A percentile compares a stretch with the other conserved stretches of the same genome.
Evolutionary conservation across 2,797 vertebrate species (phyloP).

Genomic region (Phoeniculus purpureus): DNA sequence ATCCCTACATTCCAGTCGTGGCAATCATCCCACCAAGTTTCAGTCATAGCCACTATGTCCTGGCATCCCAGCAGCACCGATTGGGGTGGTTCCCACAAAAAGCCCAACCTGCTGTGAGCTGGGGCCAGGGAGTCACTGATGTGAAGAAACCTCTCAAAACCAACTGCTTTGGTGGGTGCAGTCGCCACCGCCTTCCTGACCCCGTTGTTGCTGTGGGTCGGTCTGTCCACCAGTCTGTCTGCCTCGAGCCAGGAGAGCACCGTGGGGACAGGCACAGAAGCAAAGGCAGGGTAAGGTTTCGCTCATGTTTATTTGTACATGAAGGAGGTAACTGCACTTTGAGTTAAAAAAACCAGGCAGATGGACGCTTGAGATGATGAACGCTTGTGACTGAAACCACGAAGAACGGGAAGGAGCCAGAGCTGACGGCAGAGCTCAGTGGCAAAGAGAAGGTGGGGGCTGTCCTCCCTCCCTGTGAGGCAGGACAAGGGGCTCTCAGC

Average conservation of each 20-base stretch:
- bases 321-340: background rate
- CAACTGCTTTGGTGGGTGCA: fast-evolving
- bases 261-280: background rate
- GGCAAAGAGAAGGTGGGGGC: background rate
- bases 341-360: background rate
- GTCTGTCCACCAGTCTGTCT: no score
- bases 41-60: no score
- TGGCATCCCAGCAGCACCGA: background rate
- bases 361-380: background rate
- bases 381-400: background rate
- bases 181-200: background rate
- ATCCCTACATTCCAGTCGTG: no score
- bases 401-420: background rate
- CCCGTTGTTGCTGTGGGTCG: background rate
- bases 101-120: background rate
- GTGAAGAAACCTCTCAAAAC: background rate
- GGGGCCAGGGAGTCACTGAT: background rate
- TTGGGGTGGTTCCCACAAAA: fast-evolving
- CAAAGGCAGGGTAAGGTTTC: background rate
- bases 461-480: background rate
- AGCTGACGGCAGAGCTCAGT: background rate
- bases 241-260: background rate
- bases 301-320: constrained; percentile 22
- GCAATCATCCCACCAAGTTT: no score
- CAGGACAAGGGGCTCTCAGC: background rate